Conservation (phyloP, 2,888 invertebrate genomes). For the Aphidoletes aphidimyza region DNA sequence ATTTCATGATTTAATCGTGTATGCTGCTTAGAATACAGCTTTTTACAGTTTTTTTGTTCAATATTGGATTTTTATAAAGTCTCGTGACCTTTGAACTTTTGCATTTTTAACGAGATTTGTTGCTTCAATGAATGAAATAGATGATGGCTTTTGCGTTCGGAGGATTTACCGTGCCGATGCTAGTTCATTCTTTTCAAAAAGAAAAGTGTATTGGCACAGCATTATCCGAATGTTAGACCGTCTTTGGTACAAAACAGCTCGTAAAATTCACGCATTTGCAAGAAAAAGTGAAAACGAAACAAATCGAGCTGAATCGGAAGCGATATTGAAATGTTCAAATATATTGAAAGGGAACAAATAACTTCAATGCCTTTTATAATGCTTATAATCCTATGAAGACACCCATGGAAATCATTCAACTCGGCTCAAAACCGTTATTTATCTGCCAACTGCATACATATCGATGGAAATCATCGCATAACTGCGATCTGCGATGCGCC, state of each 20-base stretch:
- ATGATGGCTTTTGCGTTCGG: too few species aligned
- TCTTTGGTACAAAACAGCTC: too few species aligned
- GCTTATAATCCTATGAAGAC: conserved; percentile 10
- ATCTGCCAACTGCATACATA: conserved; percentile 29
- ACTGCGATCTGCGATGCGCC: not conserved
- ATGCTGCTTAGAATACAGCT: too few species aligned
- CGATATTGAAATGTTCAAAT: not conserved
- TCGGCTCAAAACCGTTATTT: not conserved
- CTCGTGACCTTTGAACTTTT: not conserved
- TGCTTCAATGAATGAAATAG: too few species aligned
- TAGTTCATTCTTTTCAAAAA: too few species aligned
- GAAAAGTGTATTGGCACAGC: too few species aligned
- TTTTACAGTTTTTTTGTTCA: too few species aligned
- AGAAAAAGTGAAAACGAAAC: not conserved
- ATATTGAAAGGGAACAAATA: not conserved
- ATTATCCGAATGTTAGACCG: too few species aligned
- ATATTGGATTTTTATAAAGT: not conserved
- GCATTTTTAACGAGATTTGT: not conserved
- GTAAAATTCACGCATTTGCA: too few species aligned
- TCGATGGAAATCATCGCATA: too few species aligned
- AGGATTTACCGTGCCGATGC: too few species aligned
- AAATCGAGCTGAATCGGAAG: not conserved
- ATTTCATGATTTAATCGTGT: not conserved
- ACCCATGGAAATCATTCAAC: conserved; percentile 4
- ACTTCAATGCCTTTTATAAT: conserved; percentile 17